phyloP scores from a whole-genome alignment of 2,113 vertebrate genomes.

The Sialia sialis region DNA sequence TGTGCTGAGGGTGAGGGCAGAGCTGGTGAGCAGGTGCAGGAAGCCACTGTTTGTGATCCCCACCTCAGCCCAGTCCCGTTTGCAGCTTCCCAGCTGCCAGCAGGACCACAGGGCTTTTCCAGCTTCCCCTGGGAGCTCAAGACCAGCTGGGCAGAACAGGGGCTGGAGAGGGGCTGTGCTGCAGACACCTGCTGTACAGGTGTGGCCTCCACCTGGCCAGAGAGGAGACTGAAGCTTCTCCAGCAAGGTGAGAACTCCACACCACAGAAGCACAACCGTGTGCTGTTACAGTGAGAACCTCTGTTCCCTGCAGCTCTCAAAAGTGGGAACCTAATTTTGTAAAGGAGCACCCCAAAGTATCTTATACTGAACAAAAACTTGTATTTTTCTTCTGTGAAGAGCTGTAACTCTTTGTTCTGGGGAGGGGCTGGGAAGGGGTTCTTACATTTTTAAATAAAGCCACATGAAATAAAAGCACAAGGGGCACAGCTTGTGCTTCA shows the following conservation, averaged over 20 bases:
- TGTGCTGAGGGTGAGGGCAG: neutral
- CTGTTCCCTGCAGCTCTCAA: neutral
- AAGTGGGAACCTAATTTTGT: neutral
- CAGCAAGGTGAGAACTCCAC: neutral
- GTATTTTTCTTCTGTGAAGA: constrained; percentile 70
- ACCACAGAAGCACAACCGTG: accelerated
- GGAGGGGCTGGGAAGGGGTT: neutral
- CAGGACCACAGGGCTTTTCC: neutral
- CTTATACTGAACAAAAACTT: neutral
- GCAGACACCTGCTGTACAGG: accelerated
- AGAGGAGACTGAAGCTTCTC: neutral
- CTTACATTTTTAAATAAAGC: constrained; percentile 6
- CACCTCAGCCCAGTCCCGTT: neutral
- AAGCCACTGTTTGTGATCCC: neutral
- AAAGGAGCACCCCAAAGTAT: neutral
- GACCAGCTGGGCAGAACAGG: neutral
- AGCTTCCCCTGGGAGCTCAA: neutral
- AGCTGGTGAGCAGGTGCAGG: too few species aligned
- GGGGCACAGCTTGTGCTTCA: neutral
- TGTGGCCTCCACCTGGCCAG: neutral
- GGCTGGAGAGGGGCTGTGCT: neutral
- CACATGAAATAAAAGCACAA: neutral
- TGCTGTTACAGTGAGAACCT: accelerated
- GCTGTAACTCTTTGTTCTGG: neutral
- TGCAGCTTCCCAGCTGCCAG: neutral